Conservation (phyloP, 2,888 invertebrate species). For the Corbicula japonica region DNA sequence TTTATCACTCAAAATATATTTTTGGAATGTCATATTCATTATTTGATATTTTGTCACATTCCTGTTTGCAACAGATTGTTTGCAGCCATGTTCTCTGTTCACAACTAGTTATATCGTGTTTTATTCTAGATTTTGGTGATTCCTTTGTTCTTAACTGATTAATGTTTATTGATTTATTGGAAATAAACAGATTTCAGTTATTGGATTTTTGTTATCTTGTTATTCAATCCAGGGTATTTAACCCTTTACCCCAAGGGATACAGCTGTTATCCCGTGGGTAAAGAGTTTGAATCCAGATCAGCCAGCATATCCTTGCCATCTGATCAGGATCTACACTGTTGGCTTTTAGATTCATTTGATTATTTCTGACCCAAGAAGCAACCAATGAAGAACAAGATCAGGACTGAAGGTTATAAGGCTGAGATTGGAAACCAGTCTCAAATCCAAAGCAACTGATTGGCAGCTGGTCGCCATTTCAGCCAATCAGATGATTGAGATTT, state of each 20-base stretch:
- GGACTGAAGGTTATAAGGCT: too few relatives aligned
- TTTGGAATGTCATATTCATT: slow-evolving; percentile 19
- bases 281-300: background rate
- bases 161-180: slow-evolving; percentile 24
- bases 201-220: slow-evolving; percentile 8
- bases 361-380: too few relatives aligned
- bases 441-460: too few relatives aligned
- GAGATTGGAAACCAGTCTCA: too few relatives aligned
- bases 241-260: too few relatives aligned
- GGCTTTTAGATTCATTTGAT: too few relatives aligned
- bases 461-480: too few relatives aligned
- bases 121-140: background rate
- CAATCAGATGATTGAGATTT: too few relatives aligned
- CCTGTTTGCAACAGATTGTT: background rate
- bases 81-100: background rate
- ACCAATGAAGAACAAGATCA: too few relatives aligned
- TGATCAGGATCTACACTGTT: too few relatives aligned
- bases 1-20: slow-evolving; percentile 10
- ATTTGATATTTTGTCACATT: background rate
- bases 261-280: background rate
- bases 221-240: too few relatives aligned
- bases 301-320: too few relatives aligned
- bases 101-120: background rate
- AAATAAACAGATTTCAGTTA: slow-evolving; percentile 51
- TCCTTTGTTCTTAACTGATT: slow-evolving; percentile 30